Conservation (phyloP, 35 echinoderm and acorn worm species). For the Chiridota heheva region DNA sequence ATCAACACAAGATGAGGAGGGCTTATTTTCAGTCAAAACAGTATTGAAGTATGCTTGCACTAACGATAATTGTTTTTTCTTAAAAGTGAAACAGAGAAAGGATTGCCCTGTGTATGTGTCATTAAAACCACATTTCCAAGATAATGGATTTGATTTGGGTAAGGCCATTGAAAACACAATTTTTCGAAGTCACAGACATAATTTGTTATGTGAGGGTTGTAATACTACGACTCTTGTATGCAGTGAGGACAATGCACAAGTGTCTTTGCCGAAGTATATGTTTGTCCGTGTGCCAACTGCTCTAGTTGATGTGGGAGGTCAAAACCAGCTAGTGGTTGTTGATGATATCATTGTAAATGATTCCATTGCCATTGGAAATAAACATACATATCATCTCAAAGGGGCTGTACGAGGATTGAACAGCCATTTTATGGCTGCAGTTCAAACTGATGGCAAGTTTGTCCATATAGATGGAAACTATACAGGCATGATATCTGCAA, state of each 20-base stretch:
- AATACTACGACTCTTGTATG: background rate
- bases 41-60: background rate
- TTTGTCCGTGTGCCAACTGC: constrained; percentile 16
- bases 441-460: background rate
- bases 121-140: background rate
- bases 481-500: background rate
- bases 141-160: background rate
- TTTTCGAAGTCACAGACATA: background rate
- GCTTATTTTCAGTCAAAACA: constrained; percentile 6
- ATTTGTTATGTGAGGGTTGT: background rate
- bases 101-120: background rate
- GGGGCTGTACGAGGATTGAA: background rate
- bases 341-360: background rate
- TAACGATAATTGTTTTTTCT: background rate
- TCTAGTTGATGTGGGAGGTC: background rate
- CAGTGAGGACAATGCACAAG: background rate
- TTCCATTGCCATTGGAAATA: background rate
- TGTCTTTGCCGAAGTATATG: background rate
- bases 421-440: background rate
- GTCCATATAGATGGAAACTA: constrained; percentile 2
- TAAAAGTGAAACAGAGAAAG: background rate
- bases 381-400: too few relatives aligned
- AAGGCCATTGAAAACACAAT: background rate
- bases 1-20: background rate
- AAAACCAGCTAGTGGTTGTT: background rate